Evolutionary conservation across 2,888 invertebrate species (phyloP).

Genomic region (Diachrysia chrysitis): DNA sequence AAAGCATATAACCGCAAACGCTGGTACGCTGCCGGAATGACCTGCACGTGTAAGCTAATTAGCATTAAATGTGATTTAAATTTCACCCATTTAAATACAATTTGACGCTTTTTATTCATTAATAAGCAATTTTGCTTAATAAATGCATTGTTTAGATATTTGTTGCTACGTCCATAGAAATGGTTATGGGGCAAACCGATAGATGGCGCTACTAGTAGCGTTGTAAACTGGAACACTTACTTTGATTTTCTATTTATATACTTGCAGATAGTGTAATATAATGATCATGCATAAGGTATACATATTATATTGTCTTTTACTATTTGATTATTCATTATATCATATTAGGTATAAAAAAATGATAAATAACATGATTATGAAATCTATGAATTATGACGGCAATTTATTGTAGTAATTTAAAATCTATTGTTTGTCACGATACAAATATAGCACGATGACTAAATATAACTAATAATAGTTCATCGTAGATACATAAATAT

Average conservation of each 20-base stretch:
- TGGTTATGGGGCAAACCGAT: conserved; percentile 12
- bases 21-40: too few relatives aligned
- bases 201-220: conserved; percentile 25
- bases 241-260: not conserved
- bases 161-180: too few relatives aligned
- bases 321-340: not conserved
- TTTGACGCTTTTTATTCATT: too few relatives aligned
- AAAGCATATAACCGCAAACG: too few relatives aligned
- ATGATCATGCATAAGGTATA: not conserved
- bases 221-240: not conserved
- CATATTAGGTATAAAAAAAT: not conserved
- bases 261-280: not conserved
- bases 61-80: too few relatives aligned
- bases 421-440: not conserved
- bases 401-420: not conserved
- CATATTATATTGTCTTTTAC: not conserved
- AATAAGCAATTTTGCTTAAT: too few relatives aligned
- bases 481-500: too few relatives aligned
- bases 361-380: not conserved
- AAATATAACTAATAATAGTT: too few relatives aligned
- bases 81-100: too few relatives aligned
- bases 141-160: too few relatives aligned
- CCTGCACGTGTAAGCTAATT: too few relatives aligned
- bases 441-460: not conserved
- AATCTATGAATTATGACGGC: not conserved